phyloP scores from a whole-genome alignment of 2,797 vertebrate genomes.

The Phoxinus dragarum region DNA sequence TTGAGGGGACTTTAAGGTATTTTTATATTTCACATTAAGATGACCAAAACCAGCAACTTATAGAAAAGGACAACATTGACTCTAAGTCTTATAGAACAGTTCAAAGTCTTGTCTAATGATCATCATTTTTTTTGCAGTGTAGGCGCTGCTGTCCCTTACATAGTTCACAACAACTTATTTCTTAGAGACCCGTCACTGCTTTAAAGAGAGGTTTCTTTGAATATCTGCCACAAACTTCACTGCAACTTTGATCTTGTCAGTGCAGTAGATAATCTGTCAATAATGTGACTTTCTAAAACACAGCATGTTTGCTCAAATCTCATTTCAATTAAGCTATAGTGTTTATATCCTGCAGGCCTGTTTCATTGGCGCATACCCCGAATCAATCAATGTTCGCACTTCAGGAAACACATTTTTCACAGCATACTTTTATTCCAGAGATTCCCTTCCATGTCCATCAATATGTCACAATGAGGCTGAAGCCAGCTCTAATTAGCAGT shows the following conservation, averaged over 20 bases:
- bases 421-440: conserved; percentile 33
- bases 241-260: neutral
- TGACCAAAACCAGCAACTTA: neutral
- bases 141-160: neutral
- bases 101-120: neutral
- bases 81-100: neutral
- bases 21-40: neutral
- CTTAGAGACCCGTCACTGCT: neutral
- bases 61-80: neutral
- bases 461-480: conserved; percentile 6
- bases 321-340: conserved; percentile 27
- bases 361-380: conserved; percentile 22
- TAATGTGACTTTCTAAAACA: neutral
- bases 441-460: conserved; percentile 37
- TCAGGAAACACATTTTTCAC: conserved; percentile 41
- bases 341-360: conserved; percentile 23
- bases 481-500: conserved; percentile 34
- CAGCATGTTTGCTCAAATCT: conserved; percentile 18
- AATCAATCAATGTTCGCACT: conserved; percentile 44
- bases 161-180: neutral
- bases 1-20: neutral
- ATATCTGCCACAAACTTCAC: neutral
- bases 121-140: neutral
- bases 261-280: conserved; percentile 11
- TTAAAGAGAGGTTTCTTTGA: neutral